Conservation (phyloP, 1,140 invertebrate species). For the Holotrichia oblita region DNA sequence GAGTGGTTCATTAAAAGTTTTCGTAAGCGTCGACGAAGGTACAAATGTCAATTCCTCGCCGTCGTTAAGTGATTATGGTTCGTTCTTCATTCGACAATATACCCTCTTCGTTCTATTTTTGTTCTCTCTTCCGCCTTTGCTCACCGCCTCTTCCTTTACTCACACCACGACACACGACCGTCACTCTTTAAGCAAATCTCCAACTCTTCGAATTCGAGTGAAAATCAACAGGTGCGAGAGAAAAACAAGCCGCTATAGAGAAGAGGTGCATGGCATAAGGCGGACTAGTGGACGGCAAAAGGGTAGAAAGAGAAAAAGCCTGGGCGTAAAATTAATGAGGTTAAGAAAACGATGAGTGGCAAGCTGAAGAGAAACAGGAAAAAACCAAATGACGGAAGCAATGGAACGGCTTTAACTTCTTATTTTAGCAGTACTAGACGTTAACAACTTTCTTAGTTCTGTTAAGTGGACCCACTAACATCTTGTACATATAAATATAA, state of each 20-base stretch:
- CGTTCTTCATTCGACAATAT: constrained; percentile 4
- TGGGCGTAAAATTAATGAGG: background rate
- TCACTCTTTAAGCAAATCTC: constrained; percentile 6
- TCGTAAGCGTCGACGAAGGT: constrained; percentile 25
- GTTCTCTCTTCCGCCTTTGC: background rate
- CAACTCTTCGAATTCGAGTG: background rate
- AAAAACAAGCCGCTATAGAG: background rate
- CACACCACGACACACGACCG: background rate
- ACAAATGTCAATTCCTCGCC: constrained; percentile 29
- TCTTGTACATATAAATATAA: too few relatives aligned
- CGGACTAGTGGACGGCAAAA: background rate
- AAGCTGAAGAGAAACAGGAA: background rate
- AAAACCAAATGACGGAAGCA: background rate
- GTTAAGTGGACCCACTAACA: background rate
- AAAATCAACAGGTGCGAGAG: constrained; percentile 17
- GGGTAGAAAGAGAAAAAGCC: background rate
- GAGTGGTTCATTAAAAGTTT: constrained; percentile 35
- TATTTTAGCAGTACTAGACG: background rate
- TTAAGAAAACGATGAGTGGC: constrained; percentile 9
- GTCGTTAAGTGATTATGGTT: constrained; percentile 25
- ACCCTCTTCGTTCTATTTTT: background rate
- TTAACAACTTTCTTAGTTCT: constrained; percentile 10
- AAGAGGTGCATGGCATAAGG: background rate
- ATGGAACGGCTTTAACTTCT: constrained; percentile 6
- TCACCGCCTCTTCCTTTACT: background rate